These are phyloP conservation scores for Zaprionus ghesquierei DNA, from an alignment of 1,140 invertebrate genomes.

Conservation along the genomic window DNA sequence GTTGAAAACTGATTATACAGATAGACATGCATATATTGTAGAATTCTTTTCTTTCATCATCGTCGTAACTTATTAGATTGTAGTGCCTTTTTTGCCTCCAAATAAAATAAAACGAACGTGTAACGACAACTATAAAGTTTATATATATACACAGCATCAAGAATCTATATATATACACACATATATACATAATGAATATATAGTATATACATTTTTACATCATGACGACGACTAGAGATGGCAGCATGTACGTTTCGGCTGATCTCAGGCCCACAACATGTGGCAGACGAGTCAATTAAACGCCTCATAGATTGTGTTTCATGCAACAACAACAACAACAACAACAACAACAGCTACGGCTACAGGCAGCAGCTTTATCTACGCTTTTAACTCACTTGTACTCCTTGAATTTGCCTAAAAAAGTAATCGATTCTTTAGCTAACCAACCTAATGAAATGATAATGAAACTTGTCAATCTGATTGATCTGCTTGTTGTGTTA, in stretches of 20 bases:
- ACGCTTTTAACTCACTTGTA: constrained; percentile 18
- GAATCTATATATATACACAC: constrained; percentile 30
- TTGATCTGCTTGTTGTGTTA: constrained; percentile 17
- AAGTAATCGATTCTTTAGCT: constrained; percentile 11
- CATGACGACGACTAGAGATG: constrained; percentile 18
- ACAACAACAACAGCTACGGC: neutral
- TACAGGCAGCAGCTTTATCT: constrained; percentile 1
- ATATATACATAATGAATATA: constrained; percentile 45
- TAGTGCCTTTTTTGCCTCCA: constrained; percentile 80
- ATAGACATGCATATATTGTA: neutral
- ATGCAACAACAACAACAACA: constrained; percentile 7
- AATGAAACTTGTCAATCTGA: constrained; percentile 13
- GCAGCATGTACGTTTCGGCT: constrained; percentile 14
- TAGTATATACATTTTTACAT: constrained; percentile 34
- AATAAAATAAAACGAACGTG: constrained; percentile 43
- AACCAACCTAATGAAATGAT: constrained; percentile 15
- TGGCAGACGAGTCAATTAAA: constrained; percentile 66
- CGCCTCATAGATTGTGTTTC: constrained; percentile 48
- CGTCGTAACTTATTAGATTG: constrained; percentile 76
- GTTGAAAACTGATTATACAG: constrained; percentile 29
- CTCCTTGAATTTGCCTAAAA: constrained; percentile 25
- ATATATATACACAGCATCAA: constrained; percentile 52
- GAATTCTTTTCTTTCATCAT: constrained; percentile 39
- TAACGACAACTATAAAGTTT: constrained; percentile 52
- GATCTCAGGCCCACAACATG: constrained; percentile 5